Conservation (phyloP, 2,113 vertebrate species). For the Sinocyclocheilus rhinocerous region DNA sequence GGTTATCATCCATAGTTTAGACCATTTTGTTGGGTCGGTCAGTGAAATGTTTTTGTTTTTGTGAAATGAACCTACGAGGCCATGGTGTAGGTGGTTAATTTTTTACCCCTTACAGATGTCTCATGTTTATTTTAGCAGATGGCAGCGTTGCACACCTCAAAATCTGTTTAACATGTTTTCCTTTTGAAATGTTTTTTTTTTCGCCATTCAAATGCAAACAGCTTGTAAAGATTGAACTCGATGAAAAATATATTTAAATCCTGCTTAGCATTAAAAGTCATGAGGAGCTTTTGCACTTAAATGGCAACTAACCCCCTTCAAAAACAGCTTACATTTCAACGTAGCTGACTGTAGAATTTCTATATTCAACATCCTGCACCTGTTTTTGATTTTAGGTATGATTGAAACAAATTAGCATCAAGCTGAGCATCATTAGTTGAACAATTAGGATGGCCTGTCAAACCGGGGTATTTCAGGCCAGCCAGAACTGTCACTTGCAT, state of each 20-base stretch:
- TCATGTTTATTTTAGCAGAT: neutral
- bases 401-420: neutral
- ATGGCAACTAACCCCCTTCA: neutral
- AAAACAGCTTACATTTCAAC: neutral
- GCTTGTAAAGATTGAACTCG: neutral
- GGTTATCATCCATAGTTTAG: neutral
- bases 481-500: neutral
- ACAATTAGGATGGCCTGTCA: neutral
- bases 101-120: neutral
- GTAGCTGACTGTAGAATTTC: neutral
- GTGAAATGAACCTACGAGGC: neutral
- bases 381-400: neutral
- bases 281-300: neutral
- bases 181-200: neutral
- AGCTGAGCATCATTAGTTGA: neutral
- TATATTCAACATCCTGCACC: neutral
- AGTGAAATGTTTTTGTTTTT: neutral
- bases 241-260: neutral
- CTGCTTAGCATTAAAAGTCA: neutral
- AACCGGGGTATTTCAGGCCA: neutral
- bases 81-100: neutral
- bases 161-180: neutral
- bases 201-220: neutral
- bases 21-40: conserved; percentile 18
- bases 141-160: neutral